Conservation (phyloP, 2,113 vertebrate genomes). For the Urocolius indicus region DNA sequence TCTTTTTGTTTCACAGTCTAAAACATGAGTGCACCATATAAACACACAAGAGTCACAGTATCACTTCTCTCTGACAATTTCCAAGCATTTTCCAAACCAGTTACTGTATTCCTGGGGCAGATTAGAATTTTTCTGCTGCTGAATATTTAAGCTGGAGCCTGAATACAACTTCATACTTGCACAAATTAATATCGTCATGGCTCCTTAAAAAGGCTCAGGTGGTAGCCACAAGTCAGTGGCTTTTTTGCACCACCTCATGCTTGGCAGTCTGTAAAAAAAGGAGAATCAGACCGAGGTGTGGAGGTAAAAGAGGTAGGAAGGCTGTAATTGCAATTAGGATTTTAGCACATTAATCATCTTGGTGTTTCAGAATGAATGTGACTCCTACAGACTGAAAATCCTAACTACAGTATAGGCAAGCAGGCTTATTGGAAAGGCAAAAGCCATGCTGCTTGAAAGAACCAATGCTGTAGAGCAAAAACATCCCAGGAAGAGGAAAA, state of each 20-base stretch:
- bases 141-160: not conserved
- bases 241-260: not conserved
- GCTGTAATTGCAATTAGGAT: not conserved
- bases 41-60: not conserved
- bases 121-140: not conserved
- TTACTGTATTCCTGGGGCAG: not conserved
- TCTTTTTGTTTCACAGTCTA: not conserved
- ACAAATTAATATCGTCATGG: not conserved
- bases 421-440: not conserved
- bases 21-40: not conserved
- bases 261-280: not conserved
- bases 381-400: not conserved
- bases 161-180: not conserved
- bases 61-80: not conserved
- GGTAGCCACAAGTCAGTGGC: not conserved
- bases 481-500: not conserved
- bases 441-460: not conserved
- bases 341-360: not conserved
- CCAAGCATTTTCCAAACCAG: not conserved
- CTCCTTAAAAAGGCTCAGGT: not conserved
- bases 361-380: constrained; percentile 7
- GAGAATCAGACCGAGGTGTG: not conserved
- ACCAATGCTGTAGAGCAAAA: not conserved
- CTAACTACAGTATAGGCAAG: not conserved
- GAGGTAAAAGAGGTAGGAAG: not conserved